phyloP scores from a whole-genome alignment of 1,140 invertebrate genomes.

The Tyrophagus putrescentiae region DNA sequence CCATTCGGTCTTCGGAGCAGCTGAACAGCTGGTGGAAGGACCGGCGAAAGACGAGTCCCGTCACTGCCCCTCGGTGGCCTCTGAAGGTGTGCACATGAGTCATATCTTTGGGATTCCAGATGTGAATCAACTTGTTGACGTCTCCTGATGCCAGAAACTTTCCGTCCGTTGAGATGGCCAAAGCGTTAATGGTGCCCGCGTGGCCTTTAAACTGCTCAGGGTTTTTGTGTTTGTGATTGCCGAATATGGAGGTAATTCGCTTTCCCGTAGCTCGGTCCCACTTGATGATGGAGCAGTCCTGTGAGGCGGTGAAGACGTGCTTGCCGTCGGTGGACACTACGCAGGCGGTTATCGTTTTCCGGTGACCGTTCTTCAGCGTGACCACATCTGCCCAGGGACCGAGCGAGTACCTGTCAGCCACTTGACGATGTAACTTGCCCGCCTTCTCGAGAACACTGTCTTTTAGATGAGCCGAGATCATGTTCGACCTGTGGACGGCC shows the following conservation, averaged over 20 bases:
- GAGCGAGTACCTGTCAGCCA: constrained; percentile 11
- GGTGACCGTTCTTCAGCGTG: constrained; percentile 39
- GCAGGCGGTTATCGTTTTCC: constrained; percentile 60
- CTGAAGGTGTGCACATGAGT: constrained; percentile 59
- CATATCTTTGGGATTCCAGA: constrained; percentile 64
- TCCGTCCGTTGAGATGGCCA: constrained; percentile 66
- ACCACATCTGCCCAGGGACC: constrained; percentile 3
- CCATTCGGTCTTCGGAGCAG: constrained; percentile 57
- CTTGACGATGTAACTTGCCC: constrained; percentile 14
- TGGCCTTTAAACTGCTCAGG: constrained; percentile 33
- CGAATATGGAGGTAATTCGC: constrained; percentile 36
- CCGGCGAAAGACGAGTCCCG: constrained; percentile 65
- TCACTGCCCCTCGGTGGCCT: constrained; percentile 38
- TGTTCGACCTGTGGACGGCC: constrained; percentile 5
- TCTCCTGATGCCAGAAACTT: constrained; percentile 69
- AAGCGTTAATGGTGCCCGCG: constrained; percentile 44
- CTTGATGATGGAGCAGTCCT: constrained; percentile 73
- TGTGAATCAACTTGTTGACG: constrained; percentile 53
- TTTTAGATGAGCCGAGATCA: constrained; percentile 51
- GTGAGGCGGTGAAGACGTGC: constrained; percentile 64
- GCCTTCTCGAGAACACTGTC: constrained; percentile 50
- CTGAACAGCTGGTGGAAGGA: constrained; percentile 79
- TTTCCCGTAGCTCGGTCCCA: constrained; percentile 45
- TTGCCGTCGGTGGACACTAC: constrained; percentile 57
- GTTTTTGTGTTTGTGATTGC: constrained; percentile 32